These are phyloP conservation scores for Coptotermes formosanus DNA, from an alignment of 1,140 invertebrate species.

Conservation along the genomic window DNA sequence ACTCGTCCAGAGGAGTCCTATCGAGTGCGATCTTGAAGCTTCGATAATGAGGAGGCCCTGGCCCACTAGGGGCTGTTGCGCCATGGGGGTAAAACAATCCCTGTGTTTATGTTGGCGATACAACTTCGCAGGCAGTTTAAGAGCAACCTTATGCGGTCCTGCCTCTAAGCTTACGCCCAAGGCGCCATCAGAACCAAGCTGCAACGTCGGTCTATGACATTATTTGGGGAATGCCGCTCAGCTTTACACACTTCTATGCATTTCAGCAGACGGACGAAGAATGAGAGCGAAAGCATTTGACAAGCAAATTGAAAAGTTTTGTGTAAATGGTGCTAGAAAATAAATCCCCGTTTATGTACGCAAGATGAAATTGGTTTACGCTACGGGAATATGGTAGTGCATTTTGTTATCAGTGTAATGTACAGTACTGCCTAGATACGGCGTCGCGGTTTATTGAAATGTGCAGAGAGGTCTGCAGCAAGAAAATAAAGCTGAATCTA, in stretches of 20 bases:
- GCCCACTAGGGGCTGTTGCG: no score
- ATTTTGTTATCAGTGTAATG: background rate
- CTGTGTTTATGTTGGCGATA: no score
- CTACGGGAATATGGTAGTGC: background rate
- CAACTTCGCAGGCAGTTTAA: no score
- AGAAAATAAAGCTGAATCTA: background rate
- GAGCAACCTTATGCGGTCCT: background rate
- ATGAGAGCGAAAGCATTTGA: background rate
- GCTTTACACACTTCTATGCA: background rate
- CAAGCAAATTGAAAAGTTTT: background rate
- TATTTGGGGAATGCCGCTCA: background rate
- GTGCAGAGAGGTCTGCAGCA: background rate
- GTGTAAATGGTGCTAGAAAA: background rate
- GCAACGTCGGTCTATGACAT: background rate
- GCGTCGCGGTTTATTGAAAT: background rate
- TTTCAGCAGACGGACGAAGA: background rate
- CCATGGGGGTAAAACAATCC: no score
- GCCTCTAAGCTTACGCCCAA: background rate
- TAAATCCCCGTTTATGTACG: background rate
- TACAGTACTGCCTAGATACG: background rate
- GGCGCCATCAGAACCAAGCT: background rate
- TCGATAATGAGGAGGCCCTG: no score
- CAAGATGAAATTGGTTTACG: background rate
- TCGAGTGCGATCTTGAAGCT: no score
- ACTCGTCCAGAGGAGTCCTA: no score